Evolutionary conservation across 2,888 invertebrate species (phyloP).

Genomic region (Eupithecia pulchellata): DNA sequence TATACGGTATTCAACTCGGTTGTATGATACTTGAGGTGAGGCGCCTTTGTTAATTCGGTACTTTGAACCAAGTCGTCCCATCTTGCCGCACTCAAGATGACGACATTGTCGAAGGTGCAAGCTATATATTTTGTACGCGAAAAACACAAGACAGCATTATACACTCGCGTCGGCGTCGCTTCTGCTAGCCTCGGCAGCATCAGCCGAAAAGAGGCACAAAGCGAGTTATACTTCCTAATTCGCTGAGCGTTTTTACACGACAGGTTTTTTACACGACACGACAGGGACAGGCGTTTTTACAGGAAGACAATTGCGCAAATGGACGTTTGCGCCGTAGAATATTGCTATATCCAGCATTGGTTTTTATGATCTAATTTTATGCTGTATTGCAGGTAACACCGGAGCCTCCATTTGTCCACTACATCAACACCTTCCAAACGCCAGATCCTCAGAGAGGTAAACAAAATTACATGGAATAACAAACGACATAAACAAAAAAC

Average conservation of each 20-base stretch:
- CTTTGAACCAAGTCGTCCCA: not conserved
- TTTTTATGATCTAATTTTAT: not conserved
- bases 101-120: not conserved
- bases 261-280: too few relatives aligned
- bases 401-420: slow-evolving; percentile 97
- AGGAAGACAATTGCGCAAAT: not conserved
- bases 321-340: not conserved
- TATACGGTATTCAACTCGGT: not conserved
- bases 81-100: not conserved
- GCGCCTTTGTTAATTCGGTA: not conserved
- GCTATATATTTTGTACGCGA: too few relatives aligned
- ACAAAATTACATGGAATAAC: not conserved
- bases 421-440: slow-evolving; percentile 98
- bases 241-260: too few relatives aligned
- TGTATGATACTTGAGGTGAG: not conserved
- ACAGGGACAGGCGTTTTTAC: too few relatives aligned
- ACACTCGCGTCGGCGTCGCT: too few relatives aligned
- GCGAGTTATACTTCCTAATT: too few relatives aligned
- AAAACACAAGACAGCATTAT: too few relatives aligned
- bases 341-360: too few relatives aligned
- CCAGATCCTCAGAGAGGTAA: slow-evolving; percentile 98
- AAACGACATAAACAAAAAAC: too few relatives aligned
- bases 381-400: slow-evolving; percentile 90
- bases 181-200: too few relatives aligned
- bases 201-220: too few relatives aligned